Conservation (phyloP, 1,140 invertebrate genomes). For the Drosophila repletoides region DNA sequence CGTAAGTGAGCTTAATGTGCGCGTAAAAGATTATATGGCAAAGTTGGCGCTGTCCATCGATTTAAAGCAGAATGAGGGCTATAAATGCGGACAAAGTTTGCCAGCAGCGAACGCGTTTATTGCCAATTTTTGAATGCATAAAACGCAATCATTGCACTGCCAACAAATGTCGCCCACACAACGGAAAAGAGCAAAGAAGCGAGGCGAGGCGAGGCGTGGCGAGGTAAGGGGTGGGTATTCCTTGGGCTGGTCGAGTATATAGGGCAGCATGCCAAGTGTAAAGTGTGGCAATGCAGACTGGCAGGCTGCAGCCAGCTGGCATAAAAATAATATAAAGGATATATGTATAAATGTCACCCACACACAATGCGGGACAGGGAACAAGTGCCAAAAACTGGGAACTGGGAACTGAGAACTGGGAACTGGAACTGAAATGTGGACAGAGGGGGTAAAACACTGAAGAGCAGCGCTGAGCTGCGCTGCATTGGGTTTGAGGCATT, state of each 20-base stretch:
- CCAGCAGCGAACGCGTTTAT: conserved; percentile 58
- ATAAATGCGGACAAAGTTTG: conserved; percentile 60
- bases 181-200: not conserved
- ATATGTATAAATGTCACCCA: conserved; percentile 30
- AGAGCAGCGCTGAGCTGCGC: not conserved
- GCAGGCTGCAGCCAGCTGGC: not conserved
- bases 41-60: conserved; percentile 59
- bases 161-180: conserved; percentile 67
- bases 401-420: not conserved
- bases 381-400: conserved; percentile 68
- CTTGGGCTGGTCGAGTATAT: too few relatives aligned
- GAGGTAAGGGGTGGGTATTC: too few relatives aligned
- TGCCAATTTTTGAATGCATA: conserved; percentile 79
- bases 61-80: conserved; percentile 19
- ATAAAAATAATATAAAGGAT: not conserved
- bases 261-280: conserved; percentile 74
- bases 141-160: conserved; percentile 62
- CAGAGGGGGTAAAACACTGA: too few relatives aligned
- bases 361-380: conserved; percentile 33
- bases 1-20: conserved; percentile 71
- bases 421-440: not conserved
- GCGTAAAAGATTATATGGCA: conserved; percentile 76
- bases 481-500: conserved; percentile 67
- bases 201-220: not conserved
- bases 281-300: conserved; percentile 44